Conservation (phyloP, 2,113 vertebrate genomes). For the Piaya cayana region DNA sequence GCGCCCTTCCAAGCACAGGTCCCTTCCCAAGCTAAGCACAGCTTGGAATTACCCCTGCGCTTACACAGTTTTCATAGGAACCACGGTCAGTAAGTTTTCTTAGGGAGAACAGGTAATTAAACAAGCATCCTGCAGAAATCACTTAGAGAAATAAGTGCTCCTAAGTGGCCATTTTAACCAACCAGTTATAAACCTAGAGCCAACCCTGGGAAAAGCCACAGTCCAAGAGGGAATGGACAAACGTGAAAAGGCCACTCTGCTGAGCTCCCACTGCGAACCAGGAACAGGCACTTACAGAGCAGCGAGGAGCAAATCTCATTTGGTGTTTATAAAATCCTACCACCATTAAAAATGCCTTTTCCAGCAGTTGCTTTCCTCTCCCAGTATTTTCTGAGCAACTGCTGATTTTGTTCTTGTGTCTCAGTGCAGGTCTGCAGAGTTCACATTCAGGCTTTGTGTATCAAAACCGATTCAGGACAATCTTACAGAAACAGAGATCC, state of each 20-base stretch:
- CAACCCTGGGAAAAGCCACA: not conserved
- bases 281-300: not conserved
- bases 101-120: not conserved
- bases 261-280: not conserved
- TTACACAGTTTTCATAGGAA: not conserved
- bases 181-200: not conserved
- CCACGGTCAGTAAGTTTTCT: not conserved
- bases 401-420: not conserved
- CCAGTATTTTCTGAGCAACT: not conserved
- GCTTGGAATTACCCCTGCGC: not conserved
- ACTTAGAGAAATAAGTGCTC: not conserved
- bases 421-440: not conserved
- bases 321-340: not conserved
- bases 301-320: not conserved
- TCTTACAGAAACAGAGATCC: not conserved
- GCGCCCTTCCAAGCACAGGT: not conserved
- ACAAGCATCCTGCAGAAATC: not conserved
- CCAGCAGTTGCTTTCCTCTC: not conserved
- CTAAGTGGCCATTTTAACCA: not conserved
- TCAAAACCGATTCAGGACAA: not conserved
- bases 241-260: not conserved
- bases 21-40: not conserved
- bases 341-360: not conserved
- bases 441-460: not conserved
- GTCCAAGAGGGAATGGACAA: not conserved